Base-by-base conservation (phyloP, 2,888 invertebrate species). In the Trachelus tabidus region DNA sequence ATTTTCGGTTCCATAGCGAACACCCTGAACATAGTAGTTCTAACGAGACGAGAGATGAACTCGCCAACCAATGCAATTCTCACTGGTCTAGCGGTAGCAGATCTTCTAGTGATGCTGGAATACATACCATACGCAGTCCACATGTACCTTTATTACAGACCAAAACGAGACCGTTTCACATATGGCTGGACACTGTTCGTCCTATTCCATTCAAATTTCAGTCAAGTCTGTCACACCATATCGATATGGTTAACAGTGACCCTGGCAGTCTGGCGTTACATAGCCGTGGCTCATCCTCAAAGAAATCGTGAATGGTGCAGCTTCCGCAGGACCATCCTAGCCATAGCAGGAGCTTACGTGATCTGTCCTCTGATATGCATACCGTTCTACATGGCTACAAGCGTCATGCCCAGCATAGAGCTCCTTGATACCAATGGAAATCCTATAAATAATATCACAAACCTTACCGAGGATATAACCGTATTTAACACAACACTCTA, bases 241-340 rank as follows among this genome's bases (percentile, higher is more conserved):
- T 97, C 98, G 1, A 98, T 98, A 84, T 98, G 97, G 95, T 92
- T 98, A 84, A 98, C 98, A 0, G 96, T 98, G 3, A 96, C 97
- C 0, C 92, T 99, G 80, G 98, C 98, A 0, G 95, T 98, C 12
- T 99, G 98, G 97, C 94, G 98, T 6, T 98, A 97, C 90, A 94
- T 98, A 75, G 96, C 96, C 30, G 95, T 97, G 4, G 97, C 96
- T 0, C 95, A 95, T 90, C 98, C 98, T 0, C 96, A 96, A 83
- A 94, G 94, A 85, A 97, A 96, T 88, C 94, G 95, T 56, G 93
- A 95, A 40, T 96, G 97, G 96, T 98, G 98, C 89, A 96, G 94
- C 86, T 95, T 96, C 93, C 93, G 93, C 76, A 94, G 96, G 81
- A 97, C 98, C 0, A 93, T 95, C 30, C 91, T 94, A 34, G 95